Evolutionary conservation across 1,140 invertebrate species (phyloP), one percentile per base, ranked within the genome.

Genomic region (Brachionus asplanchnoidis): DNA sequence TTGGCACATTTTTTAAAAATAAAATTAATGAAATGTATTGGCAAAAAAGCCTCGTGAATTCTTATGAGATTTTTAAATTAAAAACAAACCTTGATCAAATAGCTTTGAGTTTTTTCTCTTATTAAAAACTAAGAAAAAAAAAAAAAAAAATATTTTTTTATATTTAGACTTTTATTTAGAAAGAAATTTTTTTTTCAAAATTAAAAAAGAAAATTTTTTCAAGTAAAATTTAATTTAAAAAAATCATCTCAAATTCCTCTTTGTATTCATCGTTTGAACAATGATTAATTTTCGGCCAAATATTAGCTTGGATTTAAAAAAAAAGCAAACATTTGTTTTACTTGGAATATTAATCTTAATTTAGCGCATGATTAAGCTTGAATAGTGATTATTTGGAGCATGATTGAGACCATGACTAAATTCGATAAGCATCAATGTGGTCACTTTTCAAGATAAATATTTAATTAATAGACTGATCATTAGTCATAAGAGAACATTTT

Each of bases 361-460:
- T 73, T 42, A 42, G 32, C 23, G 68, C 68, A 73, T 73, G 68
- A 73, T 42, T 73, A 17, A 42, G 8, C 40, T 40, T 20, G 40
- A 40, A 20, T 40, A 17, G 17, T 17, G 36, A 73, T 73, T 73
- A 46, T 73, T 42, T 73, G 40, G 68, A 42, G 68, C 68, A 73
- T 73, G 36, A 40, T 42, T 73, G 40, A 40, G 32, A 17, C 68
- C 68, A 40, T 68, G 32, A 40, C 26, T 32, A 32, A 68, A 40
- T 68, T 60, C 20, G 66, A 68, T 68, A 68, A 68, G 66, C 66
- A 32, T 60, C 53, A 68, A 68, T 68, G n/a, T 68, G 32, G 26
- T 68, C 66, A 14, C 26, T 68, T 73, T 73, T 68, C 36, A 46
- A 73, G 36, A 73, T 73, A 73, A 73, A 73, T 73, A 73, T 73